These are phyloP conservation scores for Anastrepha obliqua DNA, from an alignment of 1,140 invertebrate species.

Conservation along the genomic window DNA sequence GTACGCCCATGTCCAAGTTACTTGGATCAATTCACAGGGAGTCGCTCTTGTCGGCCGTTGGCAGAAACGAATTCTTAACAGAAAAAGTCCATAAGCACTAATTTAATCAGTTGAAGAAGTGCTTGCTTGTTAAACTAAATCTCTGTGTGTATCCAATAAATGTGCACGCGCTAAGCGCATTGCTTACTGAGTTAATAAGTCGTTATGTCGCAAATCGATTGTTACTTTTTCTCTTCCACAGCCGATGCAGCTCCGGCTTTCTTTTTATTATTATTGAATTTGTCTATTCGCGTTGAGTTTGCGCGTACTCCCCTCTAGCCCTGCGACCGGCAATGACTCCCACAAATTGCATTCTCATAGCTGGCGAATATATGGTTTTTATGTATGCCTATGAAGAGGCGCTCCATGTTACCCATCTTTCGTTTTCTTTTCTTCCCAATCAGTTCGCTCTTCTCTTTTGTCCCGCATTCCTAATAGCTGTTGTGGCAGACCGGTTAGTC, in stretches of 20 bases:
- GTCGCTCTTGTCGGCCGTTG: no score
- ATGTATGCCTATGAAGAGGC: background rate
- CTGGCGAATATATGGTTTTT: background rate
- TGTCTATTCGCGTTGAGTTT: background rate
- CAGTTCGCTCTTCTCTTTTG: background rate
- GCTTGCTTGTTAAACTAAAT: background rate
- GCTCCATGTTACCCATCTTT: background rate
- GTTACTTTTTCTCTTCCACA: background rate
- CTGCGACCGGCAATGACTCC: background rate
- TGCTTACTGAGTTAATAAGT: background rate
- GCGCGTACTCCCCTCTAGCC: background rate
- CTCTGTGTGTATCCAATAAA: background rate
- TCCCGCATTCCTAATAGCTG: background rate
- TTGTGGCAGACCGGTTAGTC: background rate
- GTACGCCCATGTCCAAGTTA: no score
- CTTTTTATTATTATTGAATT: slow-evolving; percentile 10
- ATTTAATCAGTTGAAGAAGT: background rate
- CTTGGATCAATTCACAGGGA: no score
- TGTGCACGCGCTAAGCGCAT: background rate
- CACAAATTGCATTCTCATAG: background rate
- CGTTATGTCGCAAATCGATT: background rate
- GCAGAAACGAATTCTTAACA: no score
- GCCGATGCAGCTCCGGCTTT: background rate
- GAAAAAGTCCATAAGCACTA: no score
- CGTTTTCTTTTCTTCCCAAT: slow-evolving; percentile 5